These are phyloP conservation scores for Saccopteryx bilineata DNA, from an alignment of 2,113 vertebrate genomes.

Conservation along the genomic window DNA sequence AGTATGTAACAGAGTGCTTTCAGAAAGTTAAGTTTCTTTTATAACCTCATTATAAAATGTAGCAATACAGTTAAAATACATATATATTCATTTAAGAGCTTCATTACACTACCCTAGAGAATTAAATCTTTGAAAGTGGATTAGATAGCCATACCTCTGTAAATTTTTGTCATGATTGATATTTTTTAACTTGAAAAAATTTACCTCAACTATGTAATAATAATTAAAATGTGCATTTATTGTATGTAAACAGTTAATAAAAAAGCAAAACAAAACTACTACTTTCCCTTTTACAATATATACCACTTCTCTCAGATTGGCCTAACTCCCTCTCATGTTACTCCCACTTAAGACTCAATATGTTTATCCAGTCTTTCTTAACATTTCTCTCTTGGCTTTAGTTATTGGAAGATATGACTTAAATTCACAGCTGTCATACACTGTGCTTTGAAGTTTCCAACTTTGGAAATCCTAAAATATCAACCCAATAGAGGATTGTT, in stretches of 20 bases:
- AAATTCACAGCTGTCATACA: background rate
- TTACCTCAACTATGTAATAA: background rate
- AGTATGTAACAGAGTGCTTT: conserved; percentile 25
- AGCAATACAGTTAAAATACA: background rate
- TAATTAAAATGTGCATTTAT: background rate
- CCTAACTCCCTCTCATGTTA: background rate
- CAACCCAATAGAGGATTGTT: background rate
- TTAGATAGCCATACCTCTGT: background rate
- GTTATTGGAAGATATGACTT: background rate
- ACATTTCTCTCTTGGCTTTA: background rate
- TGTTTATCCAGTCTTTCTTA: background rate
- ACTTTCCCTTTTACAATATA: background rate
- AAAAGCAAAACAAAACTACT: background rate
- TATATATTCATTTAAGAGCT: background rate
- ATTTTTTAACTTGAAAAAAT: conserved; percentile 37
- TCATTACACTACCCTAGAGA: conserved; percentile 12
- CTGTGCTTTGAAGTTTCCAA: conserved; percentile 11
- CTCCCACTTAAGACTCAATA: background rate
- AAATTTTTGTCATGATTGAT: conserved; percentile 5
- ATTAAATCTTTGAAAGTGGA: conserved; percentile 56
- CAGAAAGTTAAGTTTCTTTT: conserved; percentile 70
- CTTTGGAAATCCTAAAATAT: background rate
- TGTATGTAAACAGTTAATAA: background rate
- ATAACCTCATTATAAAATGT: conserved; percentile 66
- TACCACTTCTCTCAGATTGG: background rate